Percentiles rank a stretch among this genome's conserved stretches.
These are phyloP conservation scores for Tetranychus piercei DNA, from an alignment of 2,888 invertebrate genomes.

Conservation along the genomic window DNA sequence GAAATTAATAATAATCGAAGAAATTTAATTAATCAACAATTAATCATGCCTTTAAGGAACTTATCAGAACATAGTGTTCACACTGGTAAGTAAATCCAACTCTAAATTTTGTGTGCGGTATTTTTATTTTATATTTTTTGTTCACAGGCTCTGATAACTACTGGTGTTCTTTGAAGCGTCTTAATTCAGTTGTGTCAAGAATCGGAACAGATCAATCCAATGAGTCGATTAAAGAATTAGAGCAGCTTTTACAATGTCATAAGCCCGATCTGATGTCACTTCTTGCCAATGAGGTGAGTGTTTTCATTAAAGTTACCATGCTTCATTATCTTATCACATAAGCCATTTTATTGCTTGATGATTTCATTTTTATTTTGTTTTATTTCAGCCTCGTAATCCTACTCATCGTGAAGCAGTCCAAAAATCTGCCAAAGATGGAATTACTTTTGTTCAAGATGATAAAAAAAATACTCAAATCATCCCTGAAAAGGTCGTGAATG, in stretches of 20 bases:
- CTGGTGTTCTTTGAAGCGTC: slow-evolving; percentile 20
- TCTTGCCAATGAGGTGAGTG: slow-evolving; percentile 63
- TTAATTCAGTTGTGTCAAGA: slow-evolving; percentile 15
- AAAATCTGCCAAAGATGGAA: slow-evolving; percentile 46
- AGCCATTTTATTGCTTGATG: not conserved
- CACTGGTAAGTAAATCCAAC: too few relatives aligned
- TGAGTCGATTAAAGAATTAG: slow-evolving; percentile 40
- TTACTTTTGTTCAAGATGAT: slow-evolving; percentile 26
- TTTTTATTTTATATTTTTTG: not conserved
- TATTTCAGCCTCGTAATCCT: slow-evolving; percentile 42
- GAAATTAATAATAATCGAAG: too few relatives aligned
- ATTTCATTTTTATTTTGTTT: slow-evolving; percentile 18
- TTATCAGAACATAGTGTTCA: too few relatives aligned
- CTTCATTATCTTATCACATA: not conserved
- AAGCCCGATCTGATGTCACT: slow-evolving; percentile 68
- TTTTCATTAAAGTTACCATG: not conserved
- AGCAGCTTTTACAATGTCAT: slow-evolving; percentile 54
- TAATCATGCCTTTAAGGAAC: too few relatives aligned
- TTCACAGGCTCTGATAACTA: slow-evolving; percentile 15
- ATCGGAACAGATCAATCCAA: slow-evolving; percentile 32
- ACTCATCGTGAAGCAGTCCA: slow-evolving; percentile 59
- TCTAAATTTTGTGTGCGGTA: not conserved
- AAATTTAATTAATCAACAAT: too few relatives aligned
- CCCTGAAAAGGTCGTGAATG: slow-evolving; percentile 68
- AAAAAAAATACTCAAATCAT: slow-evolving; percentile 36